Conservation (phyloP, 1,140 invertebrate species). For the Procambarus clarkii region DNA sequence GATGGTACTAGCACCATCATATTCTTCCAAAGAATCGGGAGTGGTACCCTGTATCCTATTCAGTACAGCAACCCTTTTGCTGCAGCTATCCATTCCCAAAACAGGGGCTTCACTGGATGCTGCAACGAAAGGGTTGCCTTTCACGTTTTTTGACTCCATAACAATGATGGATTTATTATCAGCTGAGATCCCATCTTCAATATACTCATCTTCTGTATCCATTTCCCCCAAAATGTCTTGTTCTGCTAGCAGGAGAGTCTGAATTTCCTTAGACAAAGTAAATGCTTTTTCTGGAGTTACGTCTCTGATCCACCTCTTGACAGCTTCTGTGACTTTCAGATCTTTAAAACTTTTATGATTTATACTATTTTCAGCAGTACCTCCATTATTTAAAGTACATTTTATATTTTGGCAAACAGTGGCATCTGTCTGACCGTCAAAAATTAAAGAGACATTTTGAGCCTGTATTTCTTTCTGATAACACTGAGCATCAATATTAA, state of each 20-base stretch:
- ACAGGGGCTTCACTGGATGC: constrained; percentile 66
- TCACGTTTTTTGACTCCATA: constrained; percentile 63
- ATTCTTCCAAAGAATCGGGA: constrained; percentile 60
- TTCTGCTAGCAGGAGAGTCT: constrained; percentile 41
- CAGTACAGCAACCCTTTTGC: constrained; percentile 72
- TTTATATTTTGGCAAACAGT: background rate
- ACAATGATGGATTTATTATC: constrained; percentile 36
- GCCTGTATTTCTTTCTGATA: background rate
- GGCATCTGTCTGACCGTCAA: background rate
- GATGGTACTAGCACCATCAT: constrained; percentile 65
- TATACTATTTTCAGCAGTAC: constrained; percentile 27
- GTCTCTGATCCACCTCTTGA: constrained; percentile 72
- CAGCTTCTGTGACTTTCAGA: constrained; percentile 72
- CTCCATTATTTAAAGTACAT: constrained; percentile 24
- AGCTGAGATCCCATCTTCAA: constrained; percentile 56
- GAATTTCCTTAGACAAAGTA: constrained; percentile 54
- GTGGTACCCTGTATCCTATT: constrained; percentile 23
- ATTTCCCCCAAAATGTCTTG: constrained; percentile 27
- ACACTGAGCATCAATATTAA: background rate
- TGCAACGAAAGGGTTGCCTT: constrained; percentile 72
- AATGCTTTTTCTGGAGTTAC: constrained; percentile 72
- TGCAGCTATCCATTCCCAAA: constrained; percentile 51
- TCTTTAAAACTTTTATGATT: constrained; percentile 54
- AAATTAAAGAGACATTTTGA: background rate
- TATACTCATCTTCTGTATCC: constrained; percentile 64